Percentiles rank a stretch among this genome's conserved stretches.
phyloP scores from a whole-genome alignment of 2,888 invertebrate species.

The Agrotis exclamationis region DNA sequence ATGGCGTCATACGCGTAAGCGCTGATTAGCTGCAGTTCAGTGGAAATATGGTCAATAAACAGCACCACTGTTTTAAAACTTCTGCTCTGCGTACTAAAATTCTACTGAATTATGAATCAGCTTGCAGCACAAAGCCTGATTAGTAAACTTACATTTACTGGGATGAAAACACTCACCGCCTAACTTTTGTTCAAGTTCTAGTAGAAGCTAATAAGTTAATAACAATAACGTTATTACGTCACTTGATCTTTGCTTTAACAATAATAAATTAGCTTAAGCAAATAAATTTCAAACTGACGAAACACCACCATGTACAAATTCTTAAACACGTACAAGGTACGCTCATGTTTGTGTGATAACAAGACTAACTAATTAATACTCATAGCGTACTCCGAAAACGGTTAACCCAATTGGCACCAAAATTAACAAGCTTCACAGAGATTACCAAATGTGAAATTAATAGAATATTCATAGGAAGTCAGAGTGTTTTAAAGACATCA shows the following conservation, averaged over 20 bases:
- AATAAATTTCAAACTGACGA: constrained; percentile 20
- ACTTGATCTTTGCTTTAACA: constrained; percentile 11
- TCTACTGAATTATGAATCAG: constrained; percentile 28
- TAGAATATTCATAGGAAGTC: constrained; percentile 58
- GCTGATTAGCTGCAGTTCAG: constrained; percentile 19
- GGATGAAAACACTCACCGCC: not conserved
- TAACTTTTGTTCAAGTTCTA: not conserved
- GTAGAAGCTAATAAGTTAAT: not conserved
- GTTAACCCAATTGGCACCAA: constrained; percentile 63
- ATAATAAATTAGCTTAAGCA: constrained; percentile 16
- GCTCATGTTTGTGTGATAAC: constrained; percentile 53
- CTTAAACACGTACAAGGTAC: constrained; percentile 31
- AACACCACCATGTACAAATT: constrained; percentile 26
- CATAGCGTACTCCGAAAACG: constrained; percentile 55
- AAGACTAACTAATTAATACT: constrained; percentile 60
- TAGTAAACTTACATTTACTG: constrained; percentile 19
- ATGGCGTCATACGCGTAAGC: constrained; percentile 41
- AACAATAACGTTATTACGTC: constrained; percentile 7
- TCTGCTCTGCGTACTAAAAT: constrained; percentile 9
- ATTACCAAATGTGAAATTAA: constrained; percentile 61
- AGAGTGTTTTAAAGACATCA: constrained; percentile 53
- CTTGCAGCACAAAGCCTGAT: constrained; percentile 14
- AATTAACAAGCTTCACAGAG: constrained; percentile 59
- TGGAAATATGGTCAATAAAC: constrained; percentile 32
- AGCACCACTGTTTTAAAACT: constrained; percentile 8